Evolutionary conservation across 2,888 invertebrate species (phyloP).

Genomic region (Eristalis arbustorum): DNA sequence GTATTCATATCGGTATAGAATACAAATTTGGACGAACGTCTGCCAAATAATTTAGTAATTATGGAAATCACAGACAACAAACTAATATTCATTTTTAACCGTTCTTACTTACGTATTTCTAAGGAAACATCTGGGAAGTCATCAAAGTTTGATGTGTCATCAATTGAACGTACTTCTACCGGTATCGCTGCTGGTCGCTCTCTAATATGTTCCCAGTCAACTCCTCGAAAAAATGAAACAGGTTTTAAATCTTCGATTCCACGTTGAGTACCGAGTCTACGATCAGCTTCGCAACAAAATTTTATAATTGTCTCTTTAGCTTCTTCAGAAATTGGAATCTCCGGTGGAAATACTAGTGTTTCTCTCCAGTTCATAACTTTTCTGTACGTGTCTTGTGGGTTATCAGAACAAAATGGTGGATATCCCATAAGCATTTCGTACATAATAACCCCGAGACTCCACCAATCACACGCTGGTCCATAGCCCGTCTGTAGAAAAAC

Average conservation of each 20-base stretch:
- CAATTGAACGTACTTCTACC: slow-evolving; percentile 98
- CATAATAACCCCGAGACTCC: slow-evolving; percentile 99
- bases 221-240: slow-evolving; percentile 96
- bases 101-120: slow-evolving; percentile 93
- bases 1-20: too few species aligned
- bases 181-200: slow-evolving; percentile 99
- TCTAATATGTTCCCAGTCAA: slow-evolving; percentile 99
- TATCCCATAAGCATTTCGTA: slow-evolving; percentile 99
- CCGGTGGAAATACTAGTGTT: slow-evolving; percentile 98
- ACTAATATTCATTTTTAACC: too few species aligned
- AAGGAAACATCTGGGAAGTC: slow-evolving; percentile 99
- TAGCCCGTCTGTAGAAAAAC: slow-evolving; percentile 99
- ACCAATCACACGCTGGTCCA: slow-evolving; percentile 99
- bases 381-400: slow-evolving; percentile 81
- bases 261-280: slow-evolving; percentile 92
- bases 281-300: slow-evolving; percentile 98
- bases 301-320: slow-evolving; percentile 96
- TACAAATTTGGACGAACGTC: too few species aligned
- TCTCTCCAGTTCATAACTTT: slow-evolving; percentile 99
- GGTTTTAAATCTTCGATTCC: slow-evolving; percentile 96
- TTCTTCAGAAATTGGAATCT: slow-evolving; percentile 99
- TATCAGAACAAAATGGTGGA: slow-evolving; percentile 99
- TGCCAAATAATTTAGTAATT: too few species aligned
- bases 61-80: too few species aligned
- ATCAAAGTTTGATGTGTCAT: slow-evolving; percentile 99